These are phyloP conservation scores for Zaprionus lineosus DNA, from an alignment of 2,888 invertebrate species.

Conservation along the genomic window DNA sequence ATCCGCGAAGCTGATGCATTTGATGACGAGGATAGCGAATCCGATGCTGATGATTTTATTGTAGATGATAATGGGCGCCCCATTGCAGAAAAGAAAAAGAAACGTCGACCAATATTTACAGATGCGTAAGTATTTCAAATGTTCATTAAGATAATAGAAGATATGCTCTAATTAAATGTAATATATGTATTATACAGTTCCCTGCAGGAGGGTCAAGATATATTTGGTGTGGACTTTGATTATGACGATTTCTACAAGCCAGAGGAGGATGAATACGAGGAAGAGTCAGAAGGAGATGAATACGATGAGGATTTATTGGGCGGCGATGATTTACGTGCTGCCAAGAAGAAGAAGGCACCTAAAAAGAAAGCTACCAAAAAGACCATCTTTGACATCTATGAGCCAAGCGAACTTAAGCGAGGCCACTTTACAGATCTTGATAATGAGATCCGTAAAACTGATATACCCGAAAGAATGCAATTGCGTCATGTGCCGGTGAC, in stretches of 20 bases:
- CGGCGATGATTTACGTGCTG: slow-evolving; percentile 86
- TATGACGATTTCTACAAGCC: slow-evolving; percentile 95
- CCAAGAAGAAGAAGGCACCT: slow-evolving; percentile 89
- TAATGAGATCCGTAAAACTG: slow-evolving; percentile 93
- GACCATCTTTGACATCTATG: slow-evolving; percentile 96
- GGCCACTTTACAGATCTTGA: slow-evolving; percentile 97
- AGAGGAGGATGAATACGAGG: slow-evolving; percentile 90
- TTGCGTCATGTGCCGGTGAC: slow-evolving; percentile 93
- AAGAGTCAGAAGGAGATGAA: slow-evolving; percentile 90
- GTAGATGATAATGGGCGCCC: slow-evolving; percentile 97
- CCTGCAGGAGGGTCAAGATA: slow-evolving; percentile 98
- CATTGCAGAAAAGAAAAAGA: slow-evolving; percentile 91
- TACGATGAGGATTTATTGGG: slow-evolving; percentile 88
- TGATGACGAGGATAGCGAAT: slow-evolving; percentile 90
- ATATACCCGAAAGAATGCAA: slow-evolving; percentile 96
- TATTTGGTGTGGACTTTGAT: slow-evolving; percentile 99
- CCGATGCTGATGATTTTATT: slow-evolving; percentile 97
- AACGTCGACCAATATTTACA: slow-evolving; percentile 91
- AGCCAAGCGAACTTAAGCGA: slow-evolving; percentile 97
- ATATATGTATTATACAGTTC: slow-evolving; percentile 84
- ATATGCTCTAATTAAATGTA: too few relatives aligned
- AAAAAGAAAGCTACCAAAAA: slow-evolving; percentile 91
- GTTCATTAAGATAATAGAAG: too few relatives aligned
- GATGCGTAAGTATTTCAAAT: slow-evolving; percentile 88
- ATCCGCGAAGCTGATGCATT: slow-evolving; percentile 84